Conservation (phyloP, 2,888 invertebrate species). For the Sylvicola fuscatus region DNA sequence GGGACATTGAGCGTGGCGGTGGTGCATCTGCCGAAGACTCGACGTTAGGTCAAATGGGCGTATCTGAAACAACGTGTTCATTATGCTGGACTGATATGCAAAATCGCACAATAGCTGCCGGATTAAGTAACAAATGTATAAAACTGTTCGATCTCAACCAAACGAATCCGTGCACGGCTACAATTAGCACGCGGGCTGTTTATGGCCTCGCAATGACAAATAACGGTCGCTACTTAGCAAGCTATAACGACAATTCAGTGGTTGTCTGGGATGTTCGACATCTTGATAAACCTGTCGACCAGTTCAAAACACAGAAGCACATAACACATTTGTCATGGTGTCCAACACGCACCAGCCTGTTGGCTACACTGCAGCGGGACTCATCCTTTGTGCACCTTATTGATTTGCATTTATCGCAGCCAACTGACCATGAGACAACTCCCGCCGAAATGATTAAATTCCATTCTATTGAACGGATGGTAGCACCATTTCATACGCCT, state of each 20-base stretch:
- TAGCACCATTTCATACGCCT: conserved; percentile 21
- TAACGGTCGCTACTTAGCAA: conserved; percentile 59
- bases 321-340: conserved; percentile 70
- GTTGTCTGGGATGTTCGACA: conserved; percentile 76
- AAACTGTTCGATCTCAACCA: conserved; percentile 58
- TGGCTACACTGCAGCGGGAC: conserved; percentile 67
- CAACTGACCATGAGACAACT: conserved; percentile 36
- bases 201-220: conserved; percentile 66
- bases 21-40: conserved; percentile 21
- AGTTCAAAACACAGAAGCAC: conserved; percentile 41
- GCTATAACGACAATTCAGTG: conserved; percentile 61
- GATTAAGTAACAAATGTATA: conserved; percentile 74
- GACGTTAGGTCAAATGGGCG: conserved; percentile 43
- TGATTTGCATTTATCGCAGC: conserved; percentile 53
- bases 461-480: conserved; percentile 48
- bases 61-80: conserved; percentile 67
- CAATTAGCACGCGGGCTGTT: conserved; percentile 28
- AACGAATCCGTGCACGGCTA: no score
- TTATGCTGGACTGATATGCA: conserved; percentile 58
- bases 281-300: conserved; percentile 62
- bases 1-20: conserved; percentile 40
- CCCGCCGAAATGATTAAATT: conserved; percentile 14
- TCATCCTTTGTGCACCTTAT: conserved; percentile 55
- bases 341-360: conserved; percentile 60
- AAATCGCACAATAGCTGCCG: conserved; percentile 59